phyloP scores from a whole-genome alignment of 2,888 invertebrate genomes.

The Neoaliturus tenellus region DNA sequence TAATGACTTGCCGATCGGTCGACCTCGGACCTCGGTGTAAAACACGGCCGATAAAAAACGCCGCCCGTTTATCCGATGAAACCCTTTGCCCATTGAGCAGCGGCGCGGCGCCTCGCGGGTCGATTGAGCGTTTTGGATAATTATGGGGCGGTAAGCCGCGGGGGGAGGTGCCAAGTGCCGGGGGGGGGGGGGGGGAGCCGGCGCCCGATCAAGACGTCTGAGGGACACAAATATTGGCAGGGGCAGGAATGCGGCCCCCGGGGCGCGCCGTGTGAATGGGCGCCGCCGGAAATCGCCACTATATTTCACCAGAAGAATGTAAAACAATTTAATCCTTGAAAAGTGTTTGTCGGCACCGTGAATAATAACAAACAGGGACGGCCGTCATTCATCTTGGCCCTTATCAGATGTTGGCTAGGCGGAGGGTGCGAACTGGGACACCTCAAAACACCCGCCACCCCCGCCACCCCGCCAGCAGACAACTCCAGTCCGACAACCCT shows the following conservation, averaged over 20 bases:
- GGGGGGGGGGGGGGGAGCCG: conserved; percentile 58
- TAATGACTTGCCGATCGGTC: conserved; percentile 6
- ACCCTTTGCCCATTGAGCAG: conserved; percentile 49
- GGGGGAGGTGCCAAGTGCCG: conserved; percentile 21
- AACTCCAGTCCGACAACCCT: not conserved
- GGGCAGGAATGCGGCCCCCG: conserved; percentile 39
- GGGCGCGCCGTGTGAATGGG: conserved; percentile 70
- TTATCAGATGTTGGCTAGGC: conserved; percentile 39
- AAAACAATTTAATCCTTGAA: conserved; percentile 58
- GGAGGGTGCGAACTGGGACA: conserved; percentile 41
- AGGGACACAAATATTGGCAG: conserved; percentile 39
- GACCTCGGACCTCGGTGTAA: conserved; percentile 5
- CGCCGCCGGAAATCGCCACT: conserved; percentile 55
- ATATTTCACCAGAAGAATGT: conserved; percentile 58
- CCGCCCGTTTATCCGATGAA: conserved; percentile 43
- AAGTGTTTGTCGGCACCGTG: conserved; percentile 54
- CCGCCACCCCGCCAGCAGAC: not conserved
- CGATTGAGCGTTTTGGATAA: conserved; percentile 1
- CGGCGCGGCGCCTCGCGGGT: conserved; percentile 2
- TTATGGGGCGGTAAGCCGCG: conserved; percentile 42
- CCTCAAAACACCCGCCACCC: conserved; percentile 26
- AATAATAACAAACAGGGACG: conserved; percentile 57
- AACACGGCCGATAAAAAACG: conserved; percentile 17
- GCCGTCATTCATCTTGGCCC: conserved; percentile 45
- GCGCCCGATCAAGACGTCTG: conserved; percentile 57